A percentile compares a stretch with the other conserved stretches of the same genome.
phyloP scores from a whole-genome alignment of 2,888 invertebrate species.

The Aphodius granarius region DNA sequence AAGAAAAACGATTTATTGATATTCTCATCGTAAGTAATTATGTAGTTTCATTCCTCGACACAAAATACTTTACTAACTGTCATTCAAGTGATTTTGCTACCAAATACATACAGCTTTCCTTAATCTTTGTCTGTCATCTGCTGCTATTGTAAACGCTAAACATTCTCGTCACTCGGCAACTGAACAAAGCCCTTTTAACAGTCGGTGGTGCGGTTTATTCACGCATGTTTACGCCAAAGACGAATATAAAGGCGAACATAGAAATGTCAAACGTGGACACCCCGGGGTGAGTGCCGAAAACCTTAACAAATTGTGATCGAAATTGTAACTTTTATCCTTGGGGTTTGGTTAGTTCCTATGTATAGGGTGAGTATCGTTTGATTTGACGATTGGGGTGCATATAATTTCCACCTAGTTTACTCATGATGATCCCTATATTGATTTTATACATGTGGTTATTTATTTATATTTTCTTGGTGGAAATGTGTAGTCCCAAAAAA shows the following conservation, averaged over 20 bases:
- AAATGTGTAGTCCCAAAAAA: neutral
- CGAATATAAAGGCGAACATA: constrained; percentile 5
- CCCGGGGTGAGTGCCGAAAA: constrained; percentile 27
- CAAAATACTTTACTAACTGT: neutral
- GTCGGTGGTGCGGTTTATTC: neutral
- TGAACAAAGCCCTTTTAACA: neutral
- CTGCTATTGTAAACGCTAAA: neutral
- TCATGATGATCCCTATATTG: neutral
- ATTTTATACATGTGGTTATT: neutral
- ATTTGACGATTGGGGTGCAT: neutral
- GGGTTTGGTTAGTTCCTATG: neutral
- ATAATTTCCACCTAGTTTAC: neutral
- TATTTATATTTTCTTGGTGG: neutral
- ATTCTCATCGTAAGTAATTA: too few species aligned
- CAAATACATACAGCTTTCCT: neutral
- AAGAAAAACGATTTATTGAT: neutral
- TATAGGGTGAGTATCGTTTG: neutral
- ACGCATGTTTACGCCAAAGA: neutral
- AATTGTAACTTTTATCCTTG: constrained; percentile 33
- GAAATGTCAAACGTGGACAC: constrained; percentile 29
- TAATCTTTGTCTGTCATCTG: neutral
- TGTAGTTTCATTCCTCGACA: neutral
- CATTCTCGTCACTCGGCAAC: neutral
- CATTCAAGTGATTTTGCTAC: neutral
- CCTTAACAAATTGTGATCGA: constrained; percentile 38